These are phyloP conservation scores for Aplocera efformata DNA, from an alignment of 2,888 invertebrate genomes.

Conservation along the genomic window DNA sequence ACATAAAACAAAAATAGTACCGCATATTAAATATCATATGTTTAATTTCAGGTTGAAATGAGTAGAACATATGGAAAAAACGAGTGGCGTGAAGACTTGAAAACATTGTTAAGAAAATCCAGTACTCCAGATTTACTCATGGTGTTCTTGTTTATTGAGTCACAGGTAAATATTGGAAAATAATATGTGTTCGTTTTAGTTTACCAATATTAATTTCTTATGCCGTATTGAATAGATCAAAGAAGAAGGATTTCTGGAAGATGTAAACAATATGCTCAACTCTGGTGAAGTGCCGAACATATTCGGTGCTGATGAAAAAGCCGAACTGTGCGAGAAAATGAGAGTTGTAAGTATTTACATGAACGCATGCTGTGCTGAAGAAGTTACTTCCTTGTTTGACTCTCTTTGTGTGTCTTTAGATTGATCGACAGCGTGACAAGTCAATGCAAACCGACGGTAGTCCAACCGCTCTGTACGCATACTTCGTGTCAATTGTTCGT, in stretches of 20 bases:
- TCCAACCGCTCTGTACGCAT: conserved; percentile 92
- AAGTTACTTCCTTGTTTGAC: not conserved
- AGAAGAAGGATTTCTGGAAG: conserved; percentile 95
- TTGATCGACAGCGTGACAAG: conserved; percentile 94
- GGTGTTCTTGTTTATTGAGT: conserved; percentile 94
- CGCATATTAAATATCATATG: not conserved
- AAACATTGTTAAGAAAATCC: conserved; percentile 88
- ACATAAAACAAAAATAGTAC: too few relatives aligned
- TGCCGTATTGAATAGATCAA: conserved; percentile 84
- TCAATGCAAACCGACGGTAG: conserved; percentile 95
- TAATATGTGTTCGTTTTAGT: not conserved
- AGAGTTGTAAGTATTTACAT: conserved; percentile 62
- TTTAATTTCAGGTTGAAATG: conserved; percentile 88
- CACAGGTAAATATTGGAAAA: conserved; percentile 82
- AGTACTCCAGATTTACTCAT: conserved; percentile 92
- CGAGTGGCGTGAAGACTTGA: conserved; percentile 97
- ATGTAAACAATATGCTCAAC: conserved; percentile 94
- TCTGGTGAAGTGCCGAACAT: conserved; percentile 97
- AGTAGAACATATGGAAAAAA: conserved; percentile 89
- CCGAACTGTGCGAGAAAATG: conserved; percentile 96
- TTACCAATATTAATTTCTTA: not conserved
- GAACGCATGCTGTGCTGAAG: too few relatives aligned
- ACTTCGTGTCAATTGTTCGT: conserved; percentile 92
- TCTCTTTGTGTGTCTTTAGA: conserved; percentile 46
- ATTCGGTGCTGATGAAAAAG: conserved; percentile 91